Base-by-base conservation (phyloP, 1,140 invertebrate genomes). In the Zeugodacus cucurbitae region DNA sequence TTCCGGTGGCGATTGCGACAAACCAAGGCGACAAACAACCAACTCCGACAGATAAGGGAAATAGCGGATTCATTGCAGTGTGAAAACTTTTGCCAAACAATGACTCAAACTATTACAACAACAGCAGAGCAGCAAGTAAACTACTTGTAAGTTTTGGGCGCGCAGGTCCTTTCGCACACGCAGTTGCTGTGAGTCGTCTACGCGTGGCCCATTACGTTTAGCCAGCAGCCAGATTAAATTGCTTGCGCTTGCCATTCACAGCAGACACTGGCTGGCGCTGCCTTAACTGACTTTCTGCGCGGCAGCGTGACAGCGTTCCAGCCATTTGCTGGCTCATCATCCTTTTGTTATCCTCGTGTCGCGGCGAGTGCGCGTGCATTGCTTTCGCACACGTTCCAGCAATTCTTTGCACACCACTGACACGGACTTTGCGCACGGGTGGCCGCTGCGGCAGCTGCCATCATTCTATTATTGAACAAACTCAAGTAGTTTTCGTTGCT, bases 181-280 rank as follows among this genome's bases (percentile, higher is more conserved):
- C 64, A 11, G 10, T 67, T 20, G 67, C 14, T 48, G 74, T 48
- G 22, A 3, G 32, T 70, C 6, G 34, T 26, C 11, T 82, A 34
- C 74, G 74, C 41, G 74, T 82, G 41, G 74, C 22, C 34, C 41
- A 82, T 82, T 82, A 22, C 34, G 41, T 82, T 82, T 82, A 82
- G 74, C 44, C 41, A 82, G 74, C 41, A 82, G 74, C 74, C 74
- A 82, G 74, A 82, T 82, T 82, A 82, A 82, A 82, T 82, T 82
- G 74, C 74, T 26, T 54, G 17, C 74, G 74, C n/a, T n/a, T n/a
- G n/a, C 22, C 70, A 74, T 74, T 74, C 70, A 74, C 2, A 22
- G 70, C 70, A 74, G 70, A 74, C 70, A 8, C n/a, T 82, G 74
- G 22, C 41, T 82, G 41, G 41, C 22, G 41, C 41, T 74, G 41